Evolutionary conservation across 2,797 vertebrate genomes (phyloP).

Genomic region (Sebastes melanostomus): DNA sequence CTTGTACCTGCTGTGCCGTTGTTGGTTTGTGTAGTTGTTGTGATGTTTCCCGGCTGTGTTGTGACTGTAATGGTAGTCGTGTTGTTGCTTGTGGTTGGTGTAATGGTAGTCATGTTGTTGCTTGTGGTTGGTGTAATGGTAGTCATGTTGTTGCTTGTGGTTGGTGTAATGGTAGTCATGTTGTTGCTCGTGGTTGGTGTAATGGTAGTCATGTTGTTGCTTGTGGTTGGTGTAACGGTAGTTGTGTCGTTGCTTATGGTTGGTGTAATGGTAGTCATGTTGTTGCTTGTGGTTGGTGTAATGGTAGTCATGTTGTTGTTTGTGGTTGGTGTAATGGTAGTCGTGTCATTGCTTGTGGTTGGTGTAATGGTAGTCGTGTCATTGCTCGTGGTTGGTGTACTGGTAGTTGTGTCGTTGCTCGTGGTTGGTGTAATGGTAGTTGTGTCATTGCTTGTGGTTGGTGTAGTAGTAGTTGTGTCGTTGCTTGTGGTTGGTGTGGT

Average conservation of each 20-base stretch:
- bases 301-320: rapidly evolving
- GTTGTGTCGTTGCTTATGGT: not conserved
- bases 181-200: not conserved
- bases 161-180: rapidly evolving
- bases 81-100: not conserved
- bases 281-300: not conserved
- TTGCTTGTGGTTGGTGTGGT: not conserved
- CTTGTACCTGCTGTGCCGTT: constrained; percentile 16
- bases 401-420: not conserved
- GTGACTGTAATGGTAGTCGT: not conserved
- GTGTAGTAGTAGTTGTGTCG: not conserved
- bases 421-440: not conserved
- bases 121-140: rapidly evolving
- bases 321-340: rapidly evolving
- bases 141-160: no score
- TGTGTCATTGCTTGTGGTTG: not conserved
- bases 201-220: not conserved
- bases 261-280: not conserved
- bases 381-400: not conserved
- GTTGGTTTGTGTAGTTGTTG: not conserved
- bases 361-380: rapidly evolving
- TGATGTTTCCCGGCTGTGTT: not conserved
- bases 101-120: not conserved
- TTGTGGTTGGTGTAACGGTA: not conserved
- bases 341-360: no score